These are phyloP conservation scores for Theocolax elegans DNA, from an alignment of 1,140 invertebrate genomes.

Conservation along the genomic window DNA sequence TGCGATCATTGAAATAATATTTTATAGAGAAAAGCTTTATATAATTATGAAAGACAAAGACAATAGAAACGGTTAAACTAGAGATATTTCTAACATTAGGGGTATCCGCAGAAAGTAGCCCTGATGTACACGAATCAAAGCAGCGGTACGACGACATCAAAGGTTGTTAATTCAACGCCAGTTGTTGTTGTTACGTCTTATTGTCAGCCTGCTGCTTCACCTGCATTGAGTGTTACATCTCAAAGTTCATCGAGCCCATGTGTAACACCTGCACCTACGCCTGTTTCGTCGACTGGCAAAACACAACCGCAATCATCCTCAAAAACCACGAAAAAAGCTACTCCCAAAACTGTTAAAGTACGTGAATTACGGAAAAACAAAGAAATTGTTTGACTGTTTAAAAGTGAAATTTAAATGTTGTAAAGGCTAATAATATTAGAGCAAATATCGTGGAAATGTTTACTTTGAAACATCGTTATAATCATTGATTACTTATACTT, in stretches of 20 bases:
- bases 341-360: constrained; percentile 70
- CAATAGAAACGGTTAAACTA: too few relatives aligned
- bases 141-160: constrained; percentile 45
- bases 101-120: constrained; percentile 62
- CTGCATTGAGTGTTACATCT: constrained; percentile 71
- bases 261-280: constrained; percentile 68
- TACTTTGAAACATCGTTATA: too few relatives aligned
- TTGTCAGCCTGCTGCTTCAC: constrained; percentile 72
- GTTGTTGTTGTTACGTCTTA: constrained; percentile 73
- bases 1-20: too few relatives aligned
- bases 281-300: constrained; percentile 60
- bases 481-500: too few relatives aligned
- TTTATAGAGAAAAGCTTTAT: too few relatives aligned
- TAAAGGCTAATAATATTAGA: too few relatives aligned
- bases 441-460: too few relatives aligned
- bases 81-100: constrained; percentile 43
- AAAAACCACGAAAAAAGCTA: constrained; percentile 68
- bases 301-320: constrained; percentile 62
- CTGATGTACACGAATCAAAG: constrained; percentile 67
- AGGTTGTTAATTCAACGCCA: constrained; percentile 67
- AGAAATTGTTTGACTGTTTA: too few relatives aligned
- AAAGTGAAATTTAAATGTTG: too few relatives aligned
- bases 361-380: too few relatives aligned
- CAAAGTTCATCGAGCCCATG: constrained; percentile 74
- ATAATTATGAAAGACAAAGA: too few relatives aligned